phyloP scores from a whole-genome alignment of 2,888 invertebrate genomes.

The Heliconius sara region DNA sequence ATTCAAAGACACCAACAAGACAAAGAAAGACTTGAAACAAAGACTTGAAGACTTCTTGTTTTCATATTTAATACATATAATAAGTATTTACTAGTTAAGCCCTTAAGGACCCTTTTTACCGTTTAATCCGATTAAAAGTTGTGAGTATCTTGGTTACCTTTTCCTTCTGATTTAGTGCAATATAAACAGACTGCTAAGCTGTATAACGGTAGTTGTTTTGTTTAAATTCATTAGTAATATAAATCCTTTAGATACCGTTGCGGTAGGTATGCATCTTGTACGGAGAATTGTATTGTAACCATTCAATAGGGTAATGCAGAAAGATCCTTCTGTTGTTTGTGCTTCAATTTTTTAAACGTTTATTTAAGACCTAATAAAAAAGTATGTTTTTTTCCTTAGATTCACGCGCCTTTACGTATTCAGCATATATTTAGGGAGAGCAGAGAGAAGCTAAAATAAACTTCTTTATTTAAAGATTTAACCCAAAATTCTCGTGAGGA shows the following conservation, averaged over 20 bases:
- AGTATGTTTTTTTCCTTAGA: too few species aligned
- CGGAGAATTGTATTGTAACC: neutral
- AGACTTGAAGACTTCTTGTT: neutral
- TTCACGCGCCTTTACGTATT: too few species aligned
- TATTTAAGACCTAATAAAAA: too few species aligned
- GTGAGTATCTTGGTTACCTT: neutral
- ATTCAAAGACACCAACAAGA: neutral
- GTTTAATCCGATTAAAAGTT: constrained; percentile 12
- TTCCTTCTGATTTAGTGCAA: constrained; percentile 15
- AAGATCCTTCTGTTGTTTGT: neutral
- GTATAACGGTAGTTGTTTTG: neutral
- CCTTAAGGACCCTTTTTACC: constrained; percentile 5
- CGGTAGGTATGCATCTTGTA: neutral
- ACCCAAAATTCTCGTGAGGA: too few species aligned
- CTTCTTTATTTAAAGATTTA: too few species aligned
- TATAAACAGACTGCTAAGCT: constrained; percentile 12
- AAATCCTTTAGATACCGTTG: neutral
- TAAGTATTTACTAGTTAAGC: neutral
- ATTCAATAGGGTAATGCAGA: neutral
- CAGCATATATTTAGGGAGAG: too few species aligned
- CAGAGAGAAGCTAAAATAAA: too few species aligned
- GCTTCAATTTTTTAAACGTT: neutral
- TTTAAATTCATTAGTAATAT: neutral
- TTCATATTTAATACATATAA: neutral
- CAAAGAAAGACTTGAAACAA: neutral